These are phyloP conservation scores for Mylabris phalerata DNA, from an alignment of 1,140 invertebrate genomes.

Conservation along the genomic window DNA sequence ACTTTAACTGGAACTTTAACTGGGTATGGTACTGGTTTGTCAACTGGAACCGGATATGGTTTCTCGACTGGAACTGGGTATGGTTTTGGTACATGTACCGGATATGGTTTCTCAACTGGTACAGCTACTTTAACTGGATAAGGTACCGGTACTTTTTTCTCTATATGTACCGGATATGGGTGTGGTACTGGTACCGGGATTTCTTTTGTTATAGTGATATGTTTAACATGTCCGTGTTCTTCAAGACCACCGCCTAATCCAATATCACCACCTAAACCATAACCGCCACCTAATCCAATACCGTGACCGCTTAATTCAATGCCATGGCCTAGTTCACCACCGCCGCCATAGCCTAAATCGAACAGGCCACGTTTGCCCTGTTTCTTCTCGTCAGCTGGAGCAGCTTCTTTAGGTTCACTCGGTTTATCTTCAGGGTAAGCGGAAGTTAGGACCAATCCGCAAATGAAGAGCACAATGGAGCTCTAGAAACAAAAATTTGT, in stretches of 20 bases:
- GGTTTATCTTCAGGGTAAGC: slow-evolving; percentile 23
- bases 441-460: slow-evolving; percentile 27
- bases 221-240: slow-evolving; percentile 22
- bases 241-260: slow-evolving; percentile 9
- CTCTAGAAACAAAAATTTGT: slow-evolving; percentile 26
- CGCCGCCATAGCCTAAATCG: slow-evolving; percentile 34
- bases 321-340: not conserved
- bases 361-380: slow-evolving; percentile 40
- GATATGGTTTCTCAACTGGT: slow-evolving; percentile 41
- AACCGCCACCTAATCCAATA: slow-evolving; percentile 9
- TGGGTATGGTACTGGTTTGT: slow-evolving; percentile 38
- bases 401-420: slow-evolving; percentile 30
- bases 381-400: slow-evolving; percentile 27
- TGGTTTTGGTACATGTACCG: slow-evolving; percentile 48
- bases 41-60: slow-evolving; percentile 36
- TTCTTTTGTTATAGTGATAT: slow-evolving; percentile 36
- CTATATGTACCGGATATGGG: slow-evolving; percentile 34
- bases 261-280: not conserved
- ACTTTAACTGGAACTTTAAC: slow-evolving; percentile 40
- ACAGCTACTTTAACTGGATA: slow-evolving; percentile 47
- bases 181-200: slow-evolving; percentile 35
- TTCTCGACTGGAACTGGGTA: slow-evolving; percentile 48
- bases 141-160: slow-evolving; percentile 39
- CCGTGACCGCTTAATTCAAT: not conserved
- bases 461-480: slow-evolving; percentile 24